phyloP scores from a whole-genome alignment of 2,797 vertebrate species.

The Apodemus agrarius region DNA sequence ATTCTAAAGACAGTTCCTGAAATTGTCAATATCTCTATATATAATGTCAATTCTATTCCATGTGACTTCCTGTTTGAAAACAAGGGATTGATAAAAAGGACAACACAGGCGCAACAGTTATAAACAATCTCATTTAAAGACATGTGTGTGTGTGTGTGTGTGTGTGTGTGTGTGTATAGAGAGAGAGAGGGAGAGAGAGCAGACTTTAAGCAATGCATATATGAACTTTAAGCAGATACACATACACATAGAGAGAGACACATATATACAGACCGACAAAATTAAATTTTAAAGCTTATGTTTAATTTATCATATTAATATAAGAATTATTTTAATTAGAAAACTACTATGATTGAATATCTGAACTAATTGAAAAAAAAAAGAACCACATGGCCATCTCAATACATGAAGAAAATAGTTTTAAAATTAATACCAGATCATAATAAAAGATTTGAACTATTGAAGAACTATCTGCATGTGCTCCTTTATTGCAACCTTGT shows the following conservation, averaged over 20 bases:
- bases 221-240: too few relatives aligned
- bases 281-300: not conserved
- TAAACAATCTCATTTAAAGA: not conserved
- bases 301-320: not conserved
- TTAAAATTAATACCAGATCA: constrained; percentile 31
- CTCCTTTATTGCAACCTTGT: not conserved
- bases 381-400: not conserved
- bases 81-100: not conserved
- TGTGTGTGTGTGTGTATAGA: too few relatives aligned
- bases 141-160: too few relatives aligned
- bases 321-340: constrained; percentile 31
- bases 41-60: not conserved
- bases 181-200: too few relatives aligned
- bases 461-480: not conserved
- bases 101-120: not conserved
- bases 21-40: not conserved
- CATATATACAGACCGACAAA: not conserved
- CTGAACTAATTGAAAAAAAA: not conserved
- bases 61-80: not conserved
- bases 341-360: not conserved
- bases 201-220: too few relatives aligned
- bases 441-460: not conserved
- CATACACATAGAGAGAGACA: not conserved
- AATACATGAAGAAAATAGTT: not conserved
- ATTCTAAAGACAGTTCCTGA: constrained; percentile 7